These are phyloP conservation scores for Poecile atricapillus DNA, from an alignment of 2,113 vertebrate species.

Conservation along the genomic window DNA sequence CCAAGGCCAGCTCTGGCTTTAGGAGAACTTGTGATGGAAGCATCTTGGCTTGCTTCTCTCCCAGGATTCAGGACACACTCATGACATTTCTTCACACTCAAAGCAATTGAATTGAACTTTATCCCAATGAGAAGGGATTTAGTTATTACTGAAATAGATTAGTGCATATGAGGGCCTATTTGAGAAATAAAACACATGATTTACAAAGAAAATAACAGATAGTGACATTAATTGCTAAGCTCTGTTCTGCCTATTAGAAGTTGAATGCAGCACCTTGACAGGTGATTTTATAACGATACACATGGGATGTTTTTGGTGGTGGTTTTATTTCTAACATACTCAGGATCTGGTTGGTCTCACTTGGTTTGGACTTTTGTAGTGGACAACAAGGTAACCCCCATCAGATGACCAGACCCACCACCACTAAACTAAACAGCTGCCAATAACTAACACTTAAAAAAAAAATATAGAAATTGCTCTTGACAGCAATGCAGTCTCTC, in stretches of 20 bases:
- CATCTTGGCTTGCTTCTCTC: background rate
- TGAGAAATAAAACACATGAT: background rate
- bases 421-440: background rate
- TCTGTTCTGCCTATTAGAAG: slow-evolving; percentile 27
- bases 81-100: background rate
- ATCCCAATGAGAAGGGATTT: background rate
- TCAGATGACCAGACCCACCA: background rate
- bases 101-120: background rate
- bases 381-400: background rate
- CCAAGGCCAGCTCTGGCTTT: background rate
- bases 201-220: slow-evolving; percentile 19
- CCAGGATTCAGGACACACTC: background rate
- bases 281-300: background rate
- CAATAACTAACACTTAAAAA: background rate
- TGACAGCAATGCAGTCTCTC: background rate
- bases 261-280: background rate
- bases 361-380: background rate
- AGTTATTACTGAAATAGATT: background rate
- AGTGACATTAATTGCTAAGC: slow-evolving; percentile 7
- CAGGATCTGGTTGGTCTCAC: background rate
- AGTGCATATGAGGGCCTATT: background rate
- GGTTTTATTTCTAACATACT: background rate
- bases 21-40: background rate
- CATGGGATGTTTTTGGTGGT: background rate
- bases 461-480: background rate